Conservation (phyloP, 2,113 vertebrate genomes). For the Riparia riparia region DNA sequence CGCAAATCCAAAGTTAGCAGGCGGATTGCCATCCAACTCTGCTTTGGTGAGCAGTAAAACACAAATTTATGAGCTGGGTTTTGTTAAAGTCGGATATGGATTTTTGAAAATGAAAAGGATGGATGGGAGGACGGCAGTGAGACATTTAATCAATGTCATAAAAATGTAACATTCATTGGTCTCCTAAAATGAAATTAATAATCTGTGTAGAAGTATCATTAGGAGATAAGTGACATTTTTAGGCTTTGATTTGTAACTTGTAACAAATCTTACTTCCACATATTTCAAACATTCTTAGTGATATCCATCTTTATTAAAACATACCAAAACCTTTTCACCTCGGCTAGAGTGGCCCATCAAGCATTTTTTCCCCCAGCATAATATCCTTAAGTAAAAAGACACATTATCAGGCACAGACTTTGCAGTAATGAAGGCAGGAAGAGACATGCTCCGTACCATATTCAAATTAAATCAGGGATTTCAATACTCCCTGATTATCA, state of each 20-base stretch:
- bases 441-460: slow-evolving; percentile 70
- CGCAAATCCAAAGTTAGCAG: slow-evolving; percentile 15
- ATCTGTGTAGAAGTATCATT: slow-evolving; percentile 87
- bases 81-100: slow-evolving; percentile 77
- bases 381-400: slow-evolving; percentile 74
- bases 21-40: background rate
- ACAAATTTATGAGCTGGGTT: slow-evolving; percentile 78
- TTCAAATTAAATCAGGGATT: slow-evolving; percentile 84
- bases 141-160: slow-evolving; percentile 88
- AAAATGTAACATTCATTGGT: slow-evolving; percentile 86
- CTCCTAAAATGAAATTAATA: slow-evolving; percentile 88
- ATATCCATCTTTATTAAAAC: slow-evolving; percentile 84
- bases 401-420: slow-evolving; percentile 73
- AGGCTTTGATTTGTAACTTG: slow-evolving; percentile 85
- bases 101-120: slow-evolving; percentile 81
- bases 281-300: slow-evolving; percentile 77
- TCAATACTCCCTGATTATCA: slow-evolving; percentile 81
- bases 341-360: slow-evolving; percentile 64
- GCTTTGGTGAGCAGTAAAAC: slow-evolving; percentile 69
- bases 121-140: slow-evolving; percentile 72
- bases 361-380: slow-evolving; percentile 65
- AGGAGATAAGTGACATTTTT: slow-evolving; percentile 84
- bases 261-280: slow-evolving; percentile 80
- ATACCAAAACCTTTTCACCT: slow-evolving; percentile 77
- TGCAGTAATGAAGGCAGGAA: slow-evolving; percentile 77